phyloP scores from a whole-genome alignment of 2,797 vertebrate species.

The Agapornis canus region DNA sequence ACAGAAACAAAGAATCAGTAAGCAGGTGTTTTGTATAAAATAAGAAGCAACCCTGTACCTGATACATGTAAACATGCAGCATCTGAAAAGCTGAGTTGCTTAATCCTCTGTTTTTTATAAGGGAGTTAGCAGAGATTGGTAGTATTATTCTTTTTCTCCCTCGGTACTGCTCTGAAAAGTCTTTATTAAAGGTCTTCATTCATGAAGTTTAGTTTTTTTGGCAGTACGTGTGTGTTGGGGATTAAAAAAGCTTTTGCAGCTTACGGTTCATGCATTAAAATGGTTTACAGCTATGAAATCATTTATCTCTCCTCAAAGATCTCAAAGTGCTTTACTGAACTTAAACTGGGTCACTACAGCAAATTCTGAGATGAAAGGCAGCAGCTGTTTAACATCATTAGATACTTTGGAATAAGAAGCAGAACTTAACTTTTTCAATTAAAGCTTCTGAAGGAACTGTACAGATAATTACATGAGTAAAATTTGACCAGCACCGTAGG shows the following conservation, averaged over 20 bases:
- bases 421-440: neutral
- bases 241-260: neutral
- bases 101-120: neutral
- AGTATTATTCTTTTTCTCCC: neutral
- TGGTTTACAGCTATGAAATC: neutral
- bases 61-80: neutral
- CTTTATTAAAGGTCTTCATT: neutral
- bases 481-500: neutral
- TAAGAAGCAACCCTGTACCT: neutral
- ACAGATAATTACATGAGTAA: neutral
- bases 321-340: neutral
- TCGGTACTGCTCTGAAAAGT: neutral
- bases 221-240: neutral
- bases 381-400: neutral
- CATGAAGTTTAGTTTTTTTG: neutral
- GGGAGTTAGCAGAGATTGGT: neutral
- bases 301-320: neutral
- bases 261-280: neutral
- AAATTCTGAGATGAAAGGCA: neutral
- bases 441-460: neutral
- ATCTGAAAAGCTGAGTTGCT: neutral
- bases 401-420: neutral
- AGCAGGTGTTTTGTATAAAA: neutral
- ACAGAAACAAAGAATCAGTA: neutral
- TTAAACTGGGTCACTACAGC: neutral